Evolutionary conservation across 2,888 invertebrate genomes (phyloP).

Genomic region (Sinopyrophorus schimmeli): DNA sequence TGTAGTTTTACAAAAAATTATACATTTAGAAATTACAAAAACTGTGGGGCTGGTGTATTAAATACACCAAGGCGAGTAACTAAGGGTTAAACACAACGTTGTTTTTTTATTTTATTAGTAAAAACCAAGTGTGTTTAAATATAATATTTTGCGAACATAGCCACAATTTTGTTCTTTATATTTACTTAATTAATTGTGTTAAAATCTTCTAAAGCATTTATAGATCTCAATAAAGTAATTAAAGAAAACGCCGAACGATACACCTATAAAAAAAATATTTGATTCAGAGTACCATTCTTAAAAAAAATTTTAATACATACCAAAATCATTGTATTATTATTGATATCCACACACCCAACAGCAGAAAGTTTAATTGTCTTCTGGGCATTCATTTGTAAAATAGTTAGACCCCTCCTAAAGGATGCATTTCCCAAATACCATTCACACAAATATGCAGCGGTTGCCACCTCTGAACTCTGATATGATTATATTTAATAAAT

Average conservation of each 20-base stretch:
- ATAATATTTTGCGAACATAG: no score
- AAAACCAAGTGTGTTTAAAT: no score
- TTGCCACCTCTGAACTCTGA: constrained; percentile 23
- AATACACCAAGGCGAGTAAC: no score
- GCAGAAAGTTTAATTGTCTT: constrained; percentile 23
- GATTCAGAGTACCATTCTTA: no score
- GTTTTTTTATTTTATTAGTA: no score
- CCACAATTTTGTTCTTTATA: no score
- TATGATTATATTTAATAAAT: constrained; percentile 6
- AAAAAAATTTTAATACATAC: constrained; percentile 13
- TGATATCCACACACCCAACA: constrained; percentile 17
- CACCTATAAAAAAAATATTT: constrained; percentile 13
- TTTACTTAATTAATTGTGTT: no score
- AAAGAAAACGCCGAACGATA: constrained; percentile 11
- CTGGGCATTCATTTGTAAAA: constrained; percentile 25
- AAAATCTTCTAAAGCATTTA: no score
- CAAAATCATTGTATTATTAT: constrained; percentile 25
- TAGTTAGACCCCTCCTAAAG: constrained; percentile 15
- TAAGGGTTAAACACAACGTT: no score
- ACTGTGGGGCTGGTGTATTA: no score
- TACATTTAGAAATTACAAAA: no score
- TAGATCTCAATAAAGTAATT: constrained; percentile 7
- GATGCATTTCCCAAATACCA: constrained; percentile 17
- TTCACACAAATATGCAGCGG: constrained; percentile 20
- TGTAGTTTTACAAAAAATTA: no score